Base-by-base conservation (phyloP, 2,113 vertebrate species). In the Gracilinanus agilis region DNA sequence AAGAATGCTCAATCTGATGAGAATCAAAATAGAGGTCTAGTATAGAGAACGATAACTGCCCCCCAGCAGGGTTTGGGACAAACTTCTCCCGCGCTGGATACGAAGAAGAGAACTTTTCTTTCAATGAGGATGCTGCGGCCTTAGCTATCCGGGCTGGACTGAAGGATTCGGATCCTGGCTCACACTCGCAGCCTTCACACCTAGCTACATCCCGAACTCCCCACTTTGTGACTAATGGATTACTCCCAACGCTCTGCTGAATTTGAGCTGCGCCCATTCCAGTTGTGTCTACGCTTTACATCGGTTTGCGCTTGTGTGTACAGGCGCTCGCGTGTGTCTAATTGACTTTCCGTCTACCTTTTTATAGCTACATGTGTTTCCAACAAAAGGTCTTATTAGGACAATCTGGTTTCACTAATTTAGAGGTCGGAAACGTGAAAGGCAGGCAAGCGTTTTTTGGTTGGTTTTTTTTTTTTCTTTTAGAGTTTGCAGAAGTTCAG, bases 381-480 rank as follows among this genome's bases (percentile, higher is more conserved):
- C 96, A 96, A 98, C 97, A 97, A 98, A 97, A 97, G 97, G 93
- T 97, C 97, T 97, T 97, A 98, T 98, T 98, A 98, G 96, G 97
- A 98, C 98, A 98, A 98, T 98, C 97, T 98, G 98, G 95, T 97
- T 98, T 96, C 97, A 97, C 98, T 98, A 98, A 98, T 98, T 98
- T 96, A 96, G 95, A 97, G 95, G 97, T 92, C 95, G 97, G 97
- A 94, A 97, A 97, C 24, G 93, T 95, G 97, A 93, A 97, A 95
- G 91, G 94, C 93, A 93, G 90, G 92, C 58, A 44, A 24, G 8
- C 55, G 27, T 29, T 92, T 53, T n/a, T n/a, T n/a, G n/a, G n/a
- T n/a, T n/a, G n/a, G n/a, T n/a, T n/a, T n/a, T n/a, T n/a, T 93
- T 56, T 83, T 90, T 67, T 91, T 95, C 92, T 93, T 92, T 12